Base-by-base conservation (phyloP, 2,113 vertebrate genomes). In the Sapajus apella region DNA sequence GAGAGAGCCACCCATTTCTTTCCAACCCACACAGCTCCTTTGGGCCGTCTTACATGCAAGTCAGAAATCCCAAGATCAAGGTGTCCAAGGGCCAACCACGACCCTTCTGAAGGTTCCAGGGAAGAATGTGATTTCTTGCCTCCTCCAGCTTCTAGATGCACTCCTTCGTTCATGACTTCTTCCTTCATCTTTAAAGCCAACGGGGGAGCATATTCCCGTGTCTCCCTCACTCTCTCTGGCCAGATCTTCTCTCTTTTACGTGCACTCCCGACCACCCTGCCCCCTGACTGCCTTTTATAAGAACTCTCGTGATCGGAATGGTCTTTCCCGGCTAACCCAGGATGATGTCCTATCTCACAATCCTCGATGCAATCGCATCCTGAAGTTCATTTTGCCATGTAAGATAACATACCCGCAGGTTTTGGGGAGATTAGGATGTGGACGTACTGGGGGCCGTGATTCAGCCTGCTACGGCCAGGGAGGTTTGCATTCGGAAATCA, bases 1-100 rank as follows among this genome's bases (percentile, higher is more conserved):
- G 30, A 43, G 1, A 12, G 25, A 14, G 17, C 32, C 14, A 20
- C 30, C 61, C 3, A 0, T 2, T 45, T 23, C 32, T 6, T 6
- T 9, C 35, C 0, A 2, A 56, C 50, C 9, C 55, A 30, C 32
- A 8, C 11, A 2, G 40, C 35, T 82, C 17, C 27, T 27, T 32
- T 40, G 27, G 68, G 43, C 18, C 55, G 25, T 7, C 47, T 52
- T 32, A 50, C 17, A 12, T 56, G 56, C 16, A 32, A 23, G 47
- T 47, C 16, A 68, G 47, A 37, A 83, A 32, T 17, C 56, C 55
- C 64, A 13, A 73, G 64, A 13, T 18, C 55, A 40, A 27, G n/a
- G 27, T 3, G 55, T 64, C 16, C 8, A 32, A 50, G 64, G 87
- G 30, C 25, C 25, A 43, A 64, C 40, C 25, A 43, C 40, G 0